phyloP scores from a whole-genome alignment of 2,888 invertebrate genomes.

The Adineta ricciae region DNA sequence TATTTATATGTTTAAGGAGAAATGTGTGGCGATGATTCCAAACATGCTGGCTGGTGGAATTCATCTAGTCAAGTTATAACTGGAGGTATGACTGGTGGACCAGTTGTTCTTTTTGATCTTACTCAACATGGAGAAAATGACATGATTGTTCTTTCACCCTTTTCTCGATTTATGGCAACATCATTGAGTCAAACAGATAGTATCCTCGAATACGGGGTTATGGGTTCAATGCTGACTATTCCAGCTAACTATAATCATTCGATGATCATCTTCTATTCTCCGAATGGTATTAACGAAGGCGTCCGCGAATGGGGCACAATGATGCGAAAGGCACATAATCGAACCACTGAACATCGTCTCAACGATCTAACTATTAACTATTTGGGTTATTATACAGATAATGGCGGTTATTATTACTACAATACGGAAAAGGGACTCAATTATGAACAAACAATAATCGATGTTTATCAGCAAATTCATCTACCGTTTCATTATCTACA shows the following conservation, averaged over 20 bases:
- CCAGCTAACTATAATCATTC: conserved; percentile 36
- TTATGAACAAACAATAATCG: conserved; percentile 27
- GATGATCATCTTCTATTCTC: conserved; percentile 38
- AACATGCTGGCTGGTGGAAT: conserved; percentile 19
- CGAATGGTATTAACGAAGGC: conserved; percentile 39
- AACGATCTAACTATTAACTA: conserved; percentile 35
- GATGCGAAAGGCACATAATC: not conserved
- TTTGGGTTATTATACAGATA: conserved; percentile 31
- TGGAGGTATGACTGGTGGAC: conserved; percentile 10
- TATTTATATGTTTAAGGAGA: too few species aligned
- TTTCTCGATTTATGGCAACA: conserved; percentile 31
- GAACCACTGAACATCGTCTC: not conserved
- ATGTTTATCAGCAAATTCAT: not conserved
- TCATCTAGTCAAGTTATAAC: too few species aligned
- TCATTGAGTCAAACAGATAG: conserved; percentile 23
- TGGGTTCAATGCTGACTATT: conserved; percentile 39
- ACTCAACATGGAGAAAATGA: not conserved
- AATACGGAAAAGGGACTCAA: conserved; percentile 20
- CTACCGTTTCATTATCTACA: conserved; percentile 27
- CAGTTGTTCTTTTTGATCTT: conserved; percentile 23
- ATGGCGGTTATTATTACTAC: conserved; percentile 32
- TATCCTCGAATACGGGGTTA: conserved; percentile 38
- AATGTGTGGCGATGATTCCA: not conserved
- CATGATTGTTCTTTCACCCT: conserved; percentile 24
- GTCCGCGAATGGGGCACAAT: conserved; percentile 25